Evolutionary conservation across 2,888 invertebrate species (phyloP).

Genomic region (Diogma glabrata): DNA sequence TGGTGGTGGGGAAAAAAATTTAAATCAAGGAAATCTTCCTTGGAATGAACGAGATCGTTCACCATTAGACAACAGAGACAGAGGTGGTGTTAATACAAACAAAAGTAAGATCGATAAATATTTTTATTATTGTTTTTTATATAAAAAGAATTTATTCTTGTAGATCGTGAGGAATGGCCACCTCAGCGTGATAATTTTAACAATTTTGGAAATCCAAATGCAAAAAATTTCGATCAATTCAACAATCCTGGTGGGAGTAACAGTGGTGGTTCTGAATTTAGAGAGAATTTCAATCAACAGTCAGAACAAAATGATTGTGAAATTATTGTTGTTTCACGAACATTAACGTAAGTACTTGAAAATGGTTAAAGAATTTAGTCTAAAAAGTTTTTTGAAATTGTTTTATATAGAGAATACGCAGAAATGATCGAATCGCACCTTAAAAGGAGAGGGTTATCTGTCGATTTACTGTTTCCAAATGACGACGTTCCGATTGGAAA

Average conservation of each 20-base stretch:
- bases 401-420: constrained; percentile 50
- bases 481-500: constrained; percentile 72
- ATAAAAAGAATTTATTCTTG: too few species aligned
- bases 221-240: neutral
- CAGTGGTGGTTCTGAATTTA: neutral
- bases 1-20: constrained; percentile 14
- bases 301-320: constrained; percentile 76
- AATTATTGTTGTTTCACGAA: constrained; percentile 75
- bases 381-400: constrained; percentile 19
- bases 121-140: neutral
- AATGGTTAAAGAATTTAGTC: neutral
- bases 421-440: constrained; percentile 75
- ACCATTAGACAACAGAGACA: constrained; percentile 27
- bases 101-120: neutral
- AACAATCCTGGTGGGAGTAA: neutral
- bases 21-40: constrained; percentile 27
- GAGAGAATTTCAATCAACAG: neutral
- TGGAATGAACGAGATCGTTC: constrained; percentile 27
- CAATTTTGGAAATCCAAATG: constrained; percentile 1
- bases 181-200: neutral
- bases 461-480: constrained; percentile 83
- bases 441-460: constrained; percentile 64
- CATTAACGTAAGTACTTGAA: constrained; percentile 56
- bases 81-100: neutral
- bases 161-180: neutral